Conservation (phyloP, 37 sponge, comb jelly and placozoan species). For the Haliclona indistincta region DNA sequence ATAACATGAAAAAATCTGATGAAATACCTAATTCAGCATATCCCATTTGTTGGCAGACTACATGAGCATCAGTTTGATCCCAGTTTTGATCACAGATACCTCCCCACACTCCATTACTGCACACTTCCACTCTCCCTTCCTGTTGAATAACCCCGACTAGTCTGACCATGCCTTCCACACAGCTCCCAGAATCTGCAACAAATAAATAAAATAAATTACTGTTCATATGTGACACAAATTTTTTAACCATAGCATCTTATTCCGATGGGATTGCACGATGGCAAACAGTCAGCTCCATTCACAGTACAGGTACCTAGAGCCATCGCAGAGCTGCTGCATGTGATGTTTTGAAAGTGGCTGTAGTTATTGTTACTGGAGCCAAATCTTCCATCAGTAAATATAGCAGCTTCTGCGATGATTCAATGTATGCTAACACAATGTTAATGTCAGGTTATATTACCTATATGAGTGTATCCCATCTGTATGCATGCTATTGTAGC, state of each 20-base stretch:
- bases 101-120: not conserved
- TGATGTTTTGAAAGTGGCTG: not conserved
- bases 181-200: not conserved
- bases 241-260: constrained; percentile 1
- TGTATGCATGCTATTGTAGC: not conserved
- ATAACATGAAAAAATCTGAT: too few species aligned
- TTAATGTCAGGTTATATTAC: not conserved
- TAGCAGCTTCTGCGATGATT: not conserved
- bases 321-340: too few species aligned
- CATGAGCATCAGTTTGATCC: constrained; percentile 11
- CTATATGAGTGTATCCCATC: constrained; percentile 3
- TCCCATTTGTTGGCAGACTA: constrained; percentile 11
- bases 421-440: not conserved
- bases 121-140: not conserved
- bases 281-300: not conserved
- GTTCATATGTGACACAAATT: not conserved
- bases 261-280: not conserved
- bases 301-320: too few species aligned
- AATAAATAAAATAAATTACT: not conserved
- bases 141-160: not conserved
- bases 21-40: not conserved
- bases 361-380: not conserved
- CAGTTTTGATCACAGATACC: not conserved
- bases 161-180: not conserved
- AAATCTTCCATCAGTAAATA: constrained; percentile 15